A percentile compares a stretch with the other conserved stretches of the same genome.
phyloP scores from a whole-genome alignment of 2,888 invertebrate genomes.

The Nemurella pictetii region DNA sequence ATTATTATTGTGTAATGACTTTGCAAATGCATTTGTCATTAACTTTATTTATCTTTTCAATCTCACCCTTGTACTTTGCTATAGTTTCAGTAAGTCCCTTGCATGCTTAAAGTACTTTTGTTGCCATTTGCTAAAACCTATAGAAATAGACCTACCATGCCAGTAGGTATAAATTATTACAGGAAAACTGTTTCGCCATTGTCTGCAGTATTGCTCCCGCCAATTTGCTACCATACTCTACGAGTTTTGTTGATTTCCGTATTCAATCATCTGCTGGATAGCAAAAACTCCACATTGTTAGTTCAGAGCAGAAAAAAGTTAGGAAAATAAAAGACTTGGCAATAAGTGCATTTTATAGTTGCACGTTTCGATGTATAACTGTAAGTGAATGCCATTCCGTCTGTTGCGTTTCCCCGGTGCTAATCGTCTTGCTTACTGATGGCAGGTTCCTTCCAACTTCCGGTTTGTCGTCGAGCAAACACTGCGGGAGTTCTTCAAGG shows the following conservation, averaged over 20 bases:
- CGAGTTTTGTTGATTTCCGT: neutral
- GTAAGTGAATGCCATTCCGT: neutral
- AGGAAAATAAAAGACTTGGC: neutral
- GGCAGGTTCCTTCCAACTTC: constrained; percentile 96
- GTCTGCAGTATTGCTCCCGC: neutral
- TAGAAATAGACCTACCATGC: neutral
- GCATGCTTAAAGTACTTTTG: neutral
- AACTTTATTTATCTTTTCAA: constrained; percentile 14
- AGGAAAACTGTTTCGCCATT: neutral
- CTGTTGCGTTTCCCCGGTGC: neutral
- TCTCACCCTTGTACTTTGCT: neutral
- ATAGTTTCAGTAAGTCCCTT: neutral
- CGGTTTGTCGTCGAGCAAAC: constrained; percentile 97
- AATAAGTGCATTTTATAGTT: neutral
- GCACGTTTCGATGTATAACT: neutral
- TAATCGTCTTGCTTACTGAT: constrained; percentile 37
- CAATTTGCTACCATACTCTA: neutral
- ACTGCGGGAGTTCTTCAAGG: constrained; percentile 97
- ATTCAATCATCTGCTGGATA: neutral
- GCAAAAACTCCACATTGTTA: neutral
- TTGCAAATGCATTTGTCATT: constrained; percentile 35
- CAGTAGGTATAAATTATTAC: neutral
- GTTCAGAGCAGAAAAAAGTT: neutral
- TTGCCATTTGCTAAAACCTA: neutral
- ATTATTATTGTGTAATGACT: constrained; percentile 41